Evolutionary conservation across 2,797 vertebrate genomes (phyloP), one percentile per base, ranked within the genome.

Genomic region (Chromis chromis): DNA sequence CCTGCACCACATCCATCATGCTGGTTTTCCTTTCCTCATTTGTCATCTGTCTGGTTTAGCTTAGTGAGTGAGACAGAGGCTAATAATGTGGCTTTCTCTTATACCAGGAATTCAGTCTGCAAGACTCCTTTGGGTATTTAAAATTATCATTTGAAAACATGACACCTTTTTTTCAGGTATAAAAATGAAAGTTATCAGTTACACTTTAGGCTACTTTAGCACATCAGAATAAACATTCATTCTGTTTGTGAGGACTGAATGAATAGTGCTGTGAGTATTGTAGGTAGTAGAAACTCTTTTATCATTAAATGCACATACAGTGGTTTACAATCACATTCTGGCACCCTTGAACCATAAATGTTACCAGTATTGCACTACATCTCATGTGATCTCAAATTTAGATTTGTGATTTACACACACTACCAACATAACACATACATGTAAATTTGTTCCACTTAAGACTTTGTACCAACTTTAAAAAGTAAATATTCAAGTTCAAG

Each of bases 1-100:
- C 57, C 67, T 90, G 74, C 11, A 57, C 8, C 22, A 22, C 46
- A 81, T 89, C 57, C 31, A 81, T 79, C 70, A 56, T 53, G 3
- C 6, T 27, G 16, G 40, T 48, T 70, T 70, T 22, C 10, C 39
- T 70, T 65, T 69, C 54, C 59, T 62, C 19, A 48, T 75, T 65
- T 78, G 28, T 76, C 60, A 57, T 68, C n/a, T 50, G 74, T 70
- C 54, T 65, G 55, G 25, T 50, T 65, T 46, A 11, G 46, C 25
- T 40, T 24, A 64, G 27, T 40, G 36, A 28, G 17, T 46, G 7
- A 21, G 22, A 22, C 19, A 40, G 44, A 9, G 44, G 7, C 19
- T 24, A 22, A 24, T 4, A 25, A 27, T 48, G 46, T 19, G 2
- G 17, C 44, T 46, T 46, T 21, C n/a, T 8, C 46, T 48, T 48